Conservation (phyloP, 2,888 invertebrate species). For the Nemoura dubitans region DNA sequence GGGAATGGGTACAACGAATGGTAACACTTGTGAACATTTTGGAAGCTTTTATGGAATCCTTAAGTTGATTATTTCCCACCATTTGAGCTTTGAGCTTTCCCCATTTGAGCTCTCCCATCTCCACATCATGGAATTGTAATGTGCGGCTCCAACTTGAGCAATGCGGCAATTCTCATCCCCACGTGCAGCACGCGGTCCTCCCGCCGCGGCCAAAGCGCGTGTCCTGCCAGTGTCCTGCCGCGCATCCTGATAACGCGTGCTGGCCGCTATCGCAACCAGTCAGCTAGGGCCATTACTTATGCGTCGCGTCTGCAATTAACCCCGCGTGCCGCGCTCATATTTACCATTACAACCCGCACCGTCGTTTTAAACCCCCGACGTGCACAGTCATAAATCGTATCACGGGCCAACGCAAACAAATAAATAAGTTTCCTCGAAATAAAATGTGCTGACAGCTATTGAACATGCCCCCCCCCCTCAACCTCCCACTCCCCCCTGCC, state of each 20-base stretch:
- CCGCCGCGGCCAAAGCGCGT: too few species aligned
- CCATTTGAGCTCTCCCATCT: too few species aligned
- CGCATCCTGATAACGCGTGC: not conserved
- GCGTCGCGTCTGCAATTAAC: not conserved
- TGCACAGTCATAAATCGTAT: not conserved
- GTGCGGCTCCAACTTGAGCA: too few species aligned
- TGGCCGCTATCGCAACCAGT: not conserved
- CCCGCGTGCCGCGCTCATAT: not conserved
- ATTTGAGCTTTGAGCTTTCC: too few species aligned
- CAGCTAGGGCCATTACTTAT: not conserved
- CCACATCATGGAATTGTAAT: too few species aligned
- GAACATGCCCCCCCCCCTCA: not conserved
- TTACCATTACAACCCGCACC: not conserved
- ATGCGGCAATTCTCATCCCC: too few species aligned
- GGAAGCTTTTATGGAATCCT: too few species aligned
- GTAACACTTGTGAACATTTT: too few species aligned
- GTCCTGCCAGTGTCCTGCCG: too few species aligned
- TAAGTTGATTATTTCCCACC: too few species aligned
- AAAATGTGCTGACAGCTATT: conserved; percentile 4
- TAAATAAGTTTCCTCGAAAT: conserved; percentile 12
- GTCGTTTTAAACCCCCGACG: not conserved
- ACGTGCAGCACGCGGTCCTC: too few species aligned
- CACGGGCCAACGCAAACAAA: not conserved
- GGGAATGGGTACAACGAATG: too few species aligned
- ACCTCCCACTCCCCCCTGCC: not conserved